These are phyloP conservation scores for Latheticus oryzae DNA, from an alignment of 2,888 invertebrate species.

Conservation along the genomic window DNA sequence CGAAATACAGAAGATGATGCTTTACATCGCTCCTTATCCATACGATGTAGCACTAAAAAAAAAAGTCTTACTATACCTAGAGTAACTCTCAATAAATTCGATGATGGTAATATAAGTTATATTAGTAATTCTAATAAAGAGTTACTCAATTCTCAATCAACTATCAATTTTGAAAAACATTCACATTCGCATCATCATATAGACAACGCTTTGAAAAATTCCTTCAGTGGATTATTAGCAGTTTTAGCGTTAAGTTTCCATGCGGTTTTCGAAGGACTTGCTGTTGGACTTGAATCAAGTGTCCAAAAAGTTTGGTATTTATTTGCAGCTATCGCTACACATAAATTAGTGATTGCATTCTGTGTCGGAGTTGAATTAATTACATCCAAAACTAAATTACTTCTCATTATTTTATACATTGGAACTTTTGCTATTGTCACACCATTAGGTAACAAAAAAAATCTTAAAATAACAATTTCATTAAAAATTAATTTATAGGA, in stretches of 20 bases:
- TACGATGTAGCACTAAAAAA: conserved; percentile 66
- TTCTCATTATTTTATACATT: conserved; percentile 69
- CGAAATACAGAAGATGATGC: conserved; percentile 62
- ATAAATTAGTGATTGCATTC: conserved; percentile 75
- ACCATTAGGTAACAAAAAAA: conserved; percentile 66
- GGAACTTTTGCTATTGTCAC: conserved; percentile 75
- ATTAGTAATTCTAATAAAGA: conserved; percentile 61
- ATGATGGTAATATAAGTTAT: conserved; percentile 59
- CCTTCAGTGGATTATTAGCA: conserved; percentile 73
- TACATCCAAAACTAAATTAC: conserved; percentile 66
- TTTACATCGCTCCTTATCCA: conserved; percentile 69
- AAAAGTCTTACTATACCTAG: conserved; percentile 60
- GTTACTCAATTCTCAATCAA: conserved; percentile 55
- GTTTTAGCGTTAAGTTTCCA: conserved; percentile 77
- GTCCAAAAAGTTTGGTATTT: conserved; percentile 72
- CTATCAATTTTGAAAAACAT: conserved; percentile 36
- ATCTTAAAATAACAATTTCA: neutral
- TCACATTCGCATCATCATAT: conserved; percentile 47
- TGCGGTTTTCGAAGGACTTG: conserved; percentile 77
- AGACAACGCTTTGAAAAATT: conserved; percentile 59
- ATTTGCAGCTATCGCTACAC: conserved; percentile 74
- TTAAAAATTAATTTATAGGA: conserved; percentile 62
- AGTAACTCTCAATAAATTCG: conserved; percentile 60
- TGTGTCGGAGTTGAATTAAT: conserved; percentile 76
- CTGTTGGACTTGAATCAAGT: conserved; percentile 73